Evolutionary conservation across 2,888 invertebrate species (phyloP).

Genomic region (Macrophya alboannulata): DNA sequence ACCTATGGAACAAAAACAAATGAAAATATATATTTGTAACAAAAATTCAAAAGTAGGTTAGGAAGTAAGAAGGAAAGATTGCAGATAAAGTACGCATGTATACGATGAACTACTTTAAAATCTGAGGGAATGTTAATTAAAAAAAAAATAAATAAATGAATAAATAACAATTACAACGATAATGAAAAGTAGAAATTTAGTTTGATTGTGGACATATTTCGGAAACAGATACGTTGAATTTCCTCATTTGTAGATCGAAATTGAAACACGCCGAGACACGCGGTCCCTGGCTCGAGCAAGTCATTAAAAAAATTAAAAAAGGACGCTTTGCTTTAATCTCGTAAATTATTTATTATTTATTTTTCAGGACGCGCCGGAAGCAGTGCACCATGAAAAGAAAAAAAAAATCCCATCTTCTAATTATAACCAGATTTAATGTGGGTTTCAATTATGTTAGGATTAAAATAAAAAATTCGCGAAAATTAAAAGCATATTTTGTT

Average conservation of each 20-base stretch:
- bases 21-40: background rate
- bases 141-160: background rate
- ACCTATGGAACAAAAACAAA: background rate
- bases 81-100: background rate
- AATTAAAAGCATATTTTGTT: background rate
- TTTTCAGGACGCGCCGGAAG: background rate
- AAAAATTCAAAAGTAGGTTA: background rate
- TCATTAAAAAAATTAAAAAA: background rate
- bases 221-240: background rate
- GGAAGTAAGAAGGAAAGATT: too few relatives aligned
- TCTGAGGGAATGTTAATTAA: background rate
- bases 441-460: background rate
- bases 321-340: background rate
- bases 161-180: background rate
- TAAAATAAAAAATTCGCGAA: slow-evolving; percentile 1
- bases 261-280: background rate
- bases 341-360: background rate
- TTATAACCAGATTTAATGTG: background rate
- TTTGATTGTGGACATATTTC: background rate
- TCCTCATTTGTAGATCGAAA: background rate
- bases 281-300: background rate
- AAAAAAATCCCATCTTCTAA: background rate
- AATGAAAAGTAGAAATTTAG: background rate
- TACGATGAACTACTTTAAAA: background rate
- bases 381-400: background rate